Percentiles rank a stretch among this genome's conserved stretches.
Evolutionary conservation across 1,140 invertebrate species (phyloP).

Genomic region (Platyura marginata): DNA sequence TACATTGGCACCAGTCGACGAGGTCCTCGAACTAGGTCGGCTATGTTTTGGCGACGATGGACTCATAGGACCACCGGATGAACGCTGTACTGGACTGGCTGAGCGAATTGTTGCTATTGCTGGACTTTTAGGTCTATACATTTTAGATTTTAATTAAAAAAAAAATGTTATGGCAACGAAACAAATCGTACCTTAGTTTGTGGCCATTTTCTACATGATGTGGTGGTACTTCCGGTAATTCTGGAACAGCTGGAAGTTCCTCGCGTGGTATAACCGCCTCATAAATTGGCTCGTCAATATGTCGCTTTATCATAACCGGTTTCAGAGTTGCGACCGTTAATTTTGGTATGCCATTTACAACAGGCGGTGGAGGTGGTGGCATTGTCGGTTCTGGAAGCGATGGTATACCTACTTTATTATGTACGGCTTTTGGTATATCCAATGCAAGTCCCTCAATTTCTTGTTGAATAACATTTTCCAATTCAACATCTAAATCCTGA

Average conservation of each 20-base stretch:
- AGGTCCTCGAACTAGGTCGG: slow-evolving; percentile 22
- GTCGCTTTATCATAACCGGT: slow-evolving; percentile 20
- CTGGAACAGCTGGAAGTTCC: slow-evolving; percentile 16
- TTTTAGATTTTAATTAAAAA: background rate
- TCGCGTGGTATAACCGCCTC: slow-evolving; percentile 59
- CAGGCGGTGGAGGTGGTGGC: slow-evolving; percentile 38
- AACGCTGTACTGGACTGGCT: slow-evolving; percentile 8
- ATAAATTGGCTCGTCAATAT: slow-evolving; percentile 55
- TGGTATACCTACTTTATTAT: slow-evolving; percentile 26
- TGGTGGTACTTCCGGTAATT: slow-evolving; percentile 3
- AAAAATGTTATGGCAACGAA: too few species aligned
- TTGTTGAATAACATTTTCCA: slow-evolving; percentile 34
- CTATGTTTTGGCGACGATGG: slow-evolving; percentile 23
- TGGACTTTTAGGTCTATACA: slow-evolving; percentile 21
- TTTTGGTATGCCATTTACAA: slow-evolving; percentile 15
- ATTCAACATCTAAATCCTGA: slow-evolving; percentile 54
- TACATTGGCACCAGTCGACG: slow-evolving; percentile 5
- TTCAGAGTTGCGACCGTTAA: slow-evolving; percentile 1
- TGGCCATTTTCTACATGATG: background rate
- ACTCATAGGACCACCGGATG: slow-evolving; percentile 4
- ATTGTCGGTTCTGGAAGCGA: slow-evolving; percentile 53
- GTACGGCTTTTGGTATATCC: slow-evolving; percentile 13
- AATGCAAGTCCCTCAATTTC: slow-evolving; percentile 21
- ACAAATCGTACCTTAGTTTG: background rate
- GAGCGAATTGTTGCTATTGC: slow-evolving; percentile 5